Evolutionary conservation across 2,888 invertebrate genomes (phyloP).

Genomic region (Drosophila testacea): DNA sequence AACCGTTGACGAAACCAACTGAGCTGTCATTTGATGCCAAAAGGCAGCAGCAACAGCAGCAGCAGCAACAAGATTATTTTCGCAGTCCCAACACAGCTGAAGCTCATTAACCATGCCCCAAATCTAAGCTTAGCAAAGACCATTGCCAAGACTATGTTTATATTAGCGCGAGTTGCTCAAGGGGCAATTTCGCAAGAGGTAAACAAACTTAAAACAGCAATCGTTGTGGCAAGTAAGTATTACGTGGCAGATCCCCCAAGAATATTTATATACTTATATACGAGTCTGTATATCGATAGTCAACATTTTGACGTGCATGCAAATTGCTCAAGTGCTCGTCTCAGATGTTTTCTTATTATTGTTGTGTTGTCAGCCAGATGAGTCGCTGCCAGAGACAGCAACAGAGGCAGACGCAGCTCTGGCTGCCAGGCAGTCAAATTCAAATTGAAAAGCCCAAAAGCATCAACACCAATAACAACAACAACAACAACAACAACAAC

Average conservation of each 20-base stretch:
- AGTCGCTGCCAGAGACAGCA: slow-evolving; percentile 27
- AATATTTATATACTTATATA: slow-evolving; percentile 3
- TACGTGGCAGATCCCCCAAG: slow-evolving; percentile 1
- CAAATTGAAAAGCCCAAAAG: slow-evolving; percentile 52
- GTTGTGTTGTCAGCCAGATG: slow-evolving; percentile 41
- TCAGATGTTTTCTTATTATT: slow-evolving; percentile 26
- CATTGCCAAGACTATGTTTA: slow-evolving; percentile 32
- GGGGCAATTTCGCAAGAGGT: slow-evolving; percentile 50
- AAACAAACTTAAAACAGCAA: slow-evolving; percentile 46
- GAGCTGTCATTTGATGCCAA: slow-evolving; percentile 36
- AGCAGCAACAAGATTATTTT: slow-evolving; percentile 16
- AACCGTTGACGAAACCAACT: slow-evolving; percentile 17
- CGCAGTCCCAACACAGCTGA: slow-evolving; percentile 21
- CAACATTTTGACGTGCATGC: slow-evolving; percentile 33
- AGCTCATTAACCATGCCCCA: slow-evolving; percentile 58
- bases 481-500: background rate
- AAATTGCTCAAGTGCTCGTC: slow-evolving; percentile 35
- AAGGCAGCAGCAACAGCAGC: slow-evolving; percentile 1
- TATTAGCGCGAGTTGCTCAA: slow-evolving; percentile 27
- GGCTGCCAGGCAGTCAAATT: slow-evolving; percentile 52
- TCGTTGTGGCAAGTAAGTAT: slow-evolving; percentile 7
- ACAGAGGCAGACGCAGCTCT: slow-evolving; percentile 19
- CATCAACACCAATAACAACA: slow-evolving; percentile 23
- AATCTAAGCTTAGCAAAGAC: slow-evolving; percentile 29
- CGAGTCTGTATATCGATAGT: slow-evolving; percentile 4